Base-by-base conservation (phyloP, 2,113 vertebrate species). In the Tamias sibiricus region DNA sequence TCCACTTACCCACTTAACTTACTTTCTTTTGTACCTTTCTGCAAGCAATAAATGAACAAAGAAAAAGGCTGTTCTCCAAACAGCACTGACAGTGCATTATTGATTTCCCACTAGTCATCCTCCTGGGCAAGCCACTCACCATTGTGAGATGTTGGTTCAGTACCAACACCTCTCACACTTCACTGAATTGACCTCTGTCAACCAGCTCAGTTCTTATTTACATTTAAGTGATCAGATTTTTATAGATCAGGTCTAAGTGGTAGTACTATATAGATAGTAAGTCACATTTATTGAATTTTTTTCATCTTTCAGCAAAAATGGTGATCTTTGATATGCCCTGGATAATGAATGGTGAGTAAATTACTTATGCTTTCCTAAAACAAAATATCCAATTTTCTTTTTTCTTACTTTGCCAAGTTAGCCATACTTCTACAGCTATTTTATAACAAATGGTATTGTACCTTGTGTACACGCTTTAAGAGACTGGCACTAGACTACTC, bases 301-400 rank as follows among this genome's bases (percentile, higher is more conserved):
- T 88, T 97, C 89, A 64, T 95, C 44, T 98, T 99, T 86, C 98
- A 99, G 99, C 99, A 95, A 99, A 99, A 98, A 99, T 99, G 98
- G 99, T 99, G 94, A 99, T 99, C 85, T 99, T 99, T 96, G 99
- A 99, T 97, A 99, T 99, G 99, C 99, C 99, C 35, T 99, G 99
- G 99, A 99, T 99, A 97, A 99, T 99, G 99, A 99, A 99, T 2
- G 99, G 99, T 99, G 96, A 99, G 99, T 97, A 74, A 92, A 40
- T 80, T 90, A 74, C 74, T 94, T 82, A 81, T 71, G 68, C 32
- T 96, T 92, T 74, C 24, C 42, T 91, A 44, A 87, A 57, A 74
- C 4, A 49, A 79, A 96, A 82, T 72, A 4, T 91, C 81, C 35
- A 35, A 32, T 95, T 69, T 81, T 12, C 44, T 54, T 91, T 84